Conservation (phyloP, 2,888 invertebrate species). For the Athrips mouffetella region DNA sequence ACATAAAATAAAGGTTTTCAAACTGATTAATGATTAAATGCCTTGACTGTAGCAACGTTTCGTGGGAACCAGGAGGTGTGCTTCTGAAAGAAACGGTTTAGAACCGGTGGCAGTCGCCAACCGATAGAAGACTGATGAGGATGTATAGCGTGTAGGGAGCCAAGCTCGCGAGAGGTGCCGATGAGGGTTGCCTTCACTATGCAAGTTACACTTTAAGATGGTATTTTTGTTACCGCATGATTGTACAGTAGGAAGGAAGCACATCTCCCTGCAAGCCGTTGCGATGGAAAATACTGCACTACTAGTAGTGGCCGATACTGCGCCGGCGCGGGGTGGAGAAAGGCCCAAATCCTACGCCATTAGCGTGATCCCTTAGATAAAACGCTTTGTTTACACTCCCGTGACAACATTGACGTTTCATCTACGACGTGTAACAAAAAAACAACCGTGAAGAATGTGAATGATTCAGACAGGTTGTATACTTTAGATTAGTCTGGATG, state of each 20-base stretch:
- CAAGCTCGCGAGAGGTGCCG: slow-evolving; percentile 10
- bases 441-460: no score
- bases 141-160: slow-evolving; percentile 3
- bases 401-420: no score
- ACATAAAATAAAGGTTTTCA: no score
- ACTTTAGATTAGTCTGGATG: no score
- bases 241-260: neutral
- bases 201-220: slow-evolving; percentile 3
- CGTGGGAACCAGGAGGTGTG: slow-evolving; percentile 5
- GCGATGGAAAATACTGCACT: neutral
- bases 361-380: no score
- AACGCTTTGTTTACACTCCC: no score
- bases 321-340: neutral
- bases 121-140: slow-evolving; percentile 8
- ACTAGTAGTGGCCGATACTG: slow-evolving; percentile 1
- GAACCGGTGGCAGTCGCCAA: slow-evolving; percentile 1
- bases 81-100: neutral
- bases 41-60: no score
- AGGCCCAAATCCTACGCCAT: neutral
- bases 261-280: slow-evolving; percentile 10
- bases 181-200: slow-evolving; percentile 6
- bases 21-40: no score
- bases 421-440: no score
- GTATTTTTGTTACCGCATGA: neutral
- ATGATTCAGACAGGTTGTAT: no score